Evolutionary conservation across 2,113 vertebrate species (phyloP), one percentile per base, ranked within the genome.

Genomic region (Lasiurus borealis): DNA sequence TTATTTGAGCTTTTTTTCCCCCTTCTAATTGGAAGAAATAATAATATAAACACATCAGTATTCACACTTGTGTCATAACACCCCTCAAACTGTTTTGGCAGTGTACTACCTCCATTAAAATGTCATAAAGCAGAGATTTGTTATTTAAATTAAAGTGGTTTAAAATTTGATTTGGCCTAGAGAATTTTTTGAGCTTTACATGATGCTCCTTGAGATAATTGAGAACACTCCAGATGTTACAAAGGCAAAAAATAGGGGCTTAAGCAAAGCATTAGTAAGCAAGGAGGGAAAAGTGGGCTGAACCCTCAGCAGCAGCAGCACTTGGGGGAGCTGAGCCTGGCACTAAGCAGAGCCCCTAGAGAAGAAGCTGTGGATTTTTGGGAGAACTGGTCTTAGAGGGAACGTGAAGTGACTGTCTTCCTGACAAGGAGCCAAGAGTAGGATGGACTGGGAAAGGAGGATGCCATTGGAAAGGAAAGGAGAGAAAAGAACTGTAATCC

Each of bases 61-160:
- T 73, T 73, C 40, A 75, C 21, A 29, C 52, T 36, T 75, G 44
- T 83, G 46, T 78, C 95, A 57, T 72, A 27, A 73, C 46, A 54
- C 69, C 78, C 59, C 46, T 90, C 54, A 69, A 64, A 94, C 52
- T 85, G 46, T 90, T 48, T 85, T 29, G 48, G 36, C 34, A 88
- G 19, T 44, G 31, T 66, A 78, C 8, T 52, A 54, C 21, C 21
- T 25, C 21, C 34, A 89, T 86, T 95, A 80, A 94, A 89, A 89
- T 93, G 69, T 29, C 1, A 3, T 23, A 68, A 64, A 94, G 18
- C 69, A 69, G 40, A 44, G 27, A 23, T 93, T 75, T 89, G 40
- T 40, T 89, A 52, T 83, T 90, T 93, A 95, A 91, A 90, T 85
- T 62, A 54, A 84, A 72, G 76, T 44, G 64, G 80, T 54, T 90